Conservation (phyloP, 2,113 vertebrate genomes). For the Psephotus haematonotus region DNA sequence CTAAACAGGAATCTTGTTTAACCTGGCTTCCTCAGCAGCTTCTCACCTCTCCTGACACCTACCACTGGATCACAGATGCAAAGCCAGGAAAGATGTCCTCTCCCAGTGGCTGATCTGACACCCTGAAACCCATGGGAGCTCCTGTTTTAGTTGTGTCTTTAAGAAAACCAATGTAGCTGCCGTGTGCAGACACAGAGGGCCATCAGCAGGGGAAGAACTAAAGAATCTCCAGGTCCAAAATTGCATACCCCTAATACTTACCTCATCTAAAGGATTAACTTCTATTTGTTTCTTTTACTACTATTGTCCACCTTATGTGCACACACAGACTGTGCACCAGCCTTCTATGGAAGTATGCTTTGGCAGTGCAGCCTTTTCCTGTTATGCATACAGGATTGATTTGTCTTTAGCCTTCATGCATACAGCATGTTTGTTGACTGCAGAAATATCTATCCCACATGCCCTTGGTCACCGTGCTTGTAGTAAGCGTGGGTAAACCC, state of each 20-base stretch:
- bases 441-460: background rate
- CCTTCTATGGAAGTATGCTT: background rate
- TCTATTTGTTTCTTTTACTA: background rate
- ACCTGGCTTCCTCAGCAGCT: constrained; percentile 1
- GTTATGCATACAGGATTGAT: background rate
- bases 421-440: background rate
- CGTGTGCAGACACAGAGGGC: background rate
- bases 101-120: background rate
- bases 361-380: background rate
- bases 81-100: background rate
- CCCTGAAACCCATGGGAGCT: background rate
- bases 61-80: background rate
- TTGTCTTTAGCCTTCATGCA: background rate
- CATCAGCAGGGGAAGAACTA: background rate
- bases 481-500: too few relatives aligned
- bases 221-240: background rate
- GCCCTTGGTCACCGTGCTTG: too few relatives aligned
- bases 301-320: background rate
- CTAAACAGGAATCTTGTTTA: background rate
- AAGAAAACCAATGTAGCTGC: background rate
- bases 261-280: background rate
- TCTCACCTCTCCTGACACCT: background rate
- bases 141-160: background rate
- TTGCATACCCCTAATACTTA: background rate
- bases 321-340: background rate